Base-by-base conservation (phyloP, 2,888 invertebrate genomes). In the Xanthostigma xanthostigma region DNA sequence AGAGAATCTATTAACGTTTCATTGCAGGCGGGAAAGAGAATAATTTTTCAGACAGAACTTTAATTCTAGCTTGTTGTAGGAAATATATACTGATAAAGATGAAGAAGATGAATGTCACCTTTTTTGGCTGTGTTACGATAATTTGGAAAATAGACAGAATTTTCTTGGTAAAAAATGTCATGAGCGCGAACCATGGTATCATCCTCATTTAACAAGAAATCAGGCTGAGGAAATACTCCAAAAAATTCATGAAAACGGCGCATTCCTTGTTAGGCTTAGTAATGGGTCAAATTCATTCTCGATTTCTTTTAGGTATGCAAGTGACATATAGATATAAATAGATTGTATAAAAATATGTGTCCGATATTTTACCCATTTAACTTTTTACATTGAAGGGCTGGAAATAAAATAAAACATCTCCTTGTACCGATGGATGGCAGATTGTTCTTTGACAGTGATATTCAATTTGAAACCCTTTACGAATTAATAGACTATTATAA, bases 401-500 rank as follows among this genome's bases (percentile, higher is more conserved):
- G 92, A 58, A 87, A 84, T 46, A 89, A 92, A 66, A 94, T 96
- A 54, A 97, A 97, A 66, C 97, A 98, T 65, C 98, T 96, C 65
- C 80, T 94, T 45, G 89, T 98, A 52, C 89, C 90, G 66, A 76
- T 88, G 45, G 95, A 96, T 61, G 95, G 94, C 0, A 76, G 94
- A 0, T 67, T 94, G 11, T 96, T 89, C 66, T 84, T 85, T 0
- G 90, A 95, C 53, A 93, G 96, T 36, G 84, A 84, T 1, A 85
- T 88, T 36, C 86, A 89, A 62, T 98, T 97, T 70, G 97, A 97
- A 69, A 94, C 89, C 60, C 71, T 98, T n/a, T 87, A 94, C 0
- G 93, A 95, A 59, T 72, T 98, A 52, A 89, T 98, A 5, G 80
- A 79, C 51, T 92, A 91, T 66, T 98, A 95, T 63, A 89, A 90